phyloP scores from a whole-genome alignment of 2,797 vertebrate genomes.

The Botia almorhae region DNA sequence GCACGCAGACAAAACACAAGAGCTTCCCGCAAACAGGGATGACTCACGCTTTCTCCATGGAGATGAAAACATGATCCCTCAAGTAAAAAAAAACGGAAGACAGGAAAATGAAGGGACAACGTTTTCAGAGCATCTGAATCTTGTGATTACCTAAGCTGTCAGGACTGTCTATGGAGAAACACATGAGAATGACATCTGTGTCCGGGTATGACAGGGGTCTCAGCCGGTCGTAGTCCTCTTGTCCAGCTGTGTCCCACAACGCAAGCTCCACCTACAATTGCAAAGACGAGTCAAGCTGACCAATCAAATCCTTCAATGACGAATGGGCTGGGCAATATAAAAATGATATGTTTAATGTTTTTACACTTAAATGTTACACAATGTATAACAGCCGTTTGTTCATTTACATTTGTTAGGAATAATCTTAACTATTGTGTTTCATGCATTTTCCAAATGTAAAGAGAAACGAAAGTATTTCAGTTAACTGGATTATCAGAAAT shows the following conservation, averaged over 20 bases:
- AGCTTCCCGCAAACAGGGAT: conserved; percentile 17
- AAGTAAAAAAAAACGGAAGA: background rate
- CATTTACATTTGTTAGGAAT: no score
- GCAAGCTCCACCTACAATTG: conserved; percentile 90
- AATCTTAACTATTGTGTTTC: no score
- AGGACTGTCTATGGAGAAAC: conserved; percentile 97
- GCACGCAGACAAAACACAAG: conserved; percentile 36
- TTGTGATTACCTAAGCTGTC: conserved; percentile 89
- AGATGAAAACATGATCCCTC: background rate
- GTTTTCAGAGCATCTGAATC: background rate
- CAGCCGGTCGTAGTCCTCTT: conserved; percentile 96
- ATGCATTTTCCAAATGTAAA: no score
- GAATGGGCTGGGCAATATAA: no score
- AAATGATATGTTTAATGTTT: background rate
- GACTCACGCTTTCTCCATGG: conserved; percentile 10
- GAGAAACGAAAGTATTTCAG: no score
- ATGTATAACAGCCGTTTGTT: no score
- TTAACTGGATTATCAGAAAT: no score
- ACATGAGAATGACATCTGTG: conserved; percentile 99
- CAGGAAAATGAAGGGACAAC: background rate
- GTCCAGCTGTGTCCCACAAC: conserved; percentile 96
- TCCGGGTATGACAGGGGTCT: conserved; percentile 97
- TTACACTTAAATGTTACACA: no score
- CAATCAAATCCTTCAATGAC: background rate
- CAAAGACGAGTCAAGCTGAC: background rate